Percentiles rank a stretch among this genome's conserved stretches.
phyloP scores from a whole-genome alignment of 2,797 vertebrate genomes.

The Pteronotus mesoamericanus region DNA sequence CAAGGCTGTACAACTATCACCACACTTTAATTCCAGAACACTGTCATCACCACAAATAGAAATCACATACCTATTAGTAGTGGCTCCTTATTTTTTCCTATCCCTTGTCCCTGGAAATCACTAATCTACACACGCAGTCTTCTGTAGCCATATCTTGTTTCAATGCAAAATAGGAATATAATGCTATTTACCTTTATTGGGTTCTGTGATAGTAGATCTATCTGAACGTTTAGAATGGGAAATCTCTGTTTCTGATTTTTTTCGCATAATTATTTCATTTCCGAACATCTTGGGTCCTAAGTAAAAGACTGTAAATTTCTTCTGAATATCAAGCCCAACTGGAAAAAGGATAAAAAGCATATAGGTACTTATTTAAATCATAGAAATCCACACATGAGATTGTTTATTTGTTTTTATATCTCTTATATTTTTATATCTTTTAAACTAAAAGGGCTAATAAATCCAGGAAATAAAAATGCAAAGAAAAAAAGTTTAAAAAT shows the following conservation, averaged over 20 bases:
- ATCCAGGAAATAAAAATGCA: constrained; percentile 22
- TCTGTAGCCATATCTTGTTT: background rate
- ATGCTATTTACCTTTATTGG: constrained; percentile 76
- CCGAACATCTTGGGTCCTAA: constrained; percentile 79
- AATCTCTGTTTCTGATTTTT: constrained; percentile 72
- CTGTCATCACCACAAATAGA: background rate
- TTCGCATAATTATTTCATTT: constrained; percentile 68
- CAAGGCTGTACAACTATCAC: background rate
- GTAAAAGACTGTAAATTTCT: constrained; percentile 87
- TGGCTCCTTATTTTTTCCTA: background rate
- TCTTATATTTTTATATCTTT: background rate
- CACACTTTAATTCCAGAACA: background rate
- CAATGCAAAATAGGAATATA: constrained; percentile 19
- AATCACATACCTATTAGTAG: background rate
- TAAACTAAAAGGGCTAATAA: background rate
- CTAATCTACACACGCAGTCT: background rate
- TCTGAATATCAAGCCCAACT: constrained; percentile 96
- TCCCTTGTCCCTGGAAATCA: background rate
- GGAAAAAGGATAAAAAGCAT: constrained; percentile 49
- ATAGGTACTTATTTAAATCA: constrained; percentile 23
- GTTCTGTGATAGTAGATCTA: constrained; percentile 53
- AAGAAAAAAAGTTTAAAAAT: constrained; percentile 17
- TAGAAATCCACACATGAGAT: background rate
- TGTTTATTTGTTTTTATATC: constrained; percentile 21
- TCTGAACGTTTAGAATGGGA: constrained; percentile 39